Base-by-base conservation (phyloP, 2,113 vertebrate genomes). In the Bos indicus region DNA sequence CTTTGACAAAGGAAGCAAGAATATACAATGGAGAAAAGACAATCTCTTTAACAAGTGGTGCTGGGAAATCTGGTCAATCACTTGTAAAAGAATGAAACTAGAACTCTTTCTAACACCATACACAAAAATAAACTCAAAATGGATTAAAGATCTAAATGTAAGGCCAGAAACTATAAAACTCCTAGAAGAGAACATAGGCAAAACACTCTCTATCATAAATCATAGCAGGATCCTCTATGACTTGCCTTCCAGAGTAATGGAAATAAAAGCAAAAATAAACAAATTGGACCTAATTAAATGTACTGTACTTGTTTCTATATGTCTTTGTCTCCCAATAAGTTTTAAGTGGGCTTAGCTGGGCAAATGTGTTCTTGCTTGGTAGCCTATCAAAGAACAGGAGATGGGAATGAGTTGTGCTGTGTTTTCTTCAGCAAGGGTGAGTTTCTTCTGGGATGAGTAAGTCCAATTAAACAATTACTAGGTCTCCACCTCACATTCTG, bases 291-390 rank as follows among this genome's bases (percentile, higher is more conserved):
- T 67, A 21, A 67, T 67, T 4, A 67, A 21, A 36, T 1, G 8
- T 36, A 67, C 8, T 67, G 64, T 21, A 21, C 17, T 67, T 67
- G 8, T 67, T 67, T n/a, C 33, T 36, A 11, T 94, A 81, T 91
- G 82, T 74, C 64, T n/a, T 95, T 94, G 60, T 57, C 43, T 88
- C 33, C 91, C 36, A 93, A 17, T 83, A 80, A 59, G 25, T 78
- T 96, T 95, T 83, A 82, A 88, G 74, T 92, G 59, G 64, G 60
- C 28, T 97, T 97, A 95, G 33, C 88, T 86, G 25, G 25, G 67
- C 90, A 97, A 97, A 96, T 88, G 85, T 77, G 30, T 83, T 96
- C 94, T 97, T 87, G 36, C 51, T 97, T 91, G 85, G 78, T 95
- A 95, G 91, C 85, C 88, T 54, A 93, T 64, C 17, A 91, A 95